These are phyloP conservation scores for Scytalopus superciliaris DNA, from an alignment of 2,113 vertebrate genomes.

Conservation along the genomic window DNA sequence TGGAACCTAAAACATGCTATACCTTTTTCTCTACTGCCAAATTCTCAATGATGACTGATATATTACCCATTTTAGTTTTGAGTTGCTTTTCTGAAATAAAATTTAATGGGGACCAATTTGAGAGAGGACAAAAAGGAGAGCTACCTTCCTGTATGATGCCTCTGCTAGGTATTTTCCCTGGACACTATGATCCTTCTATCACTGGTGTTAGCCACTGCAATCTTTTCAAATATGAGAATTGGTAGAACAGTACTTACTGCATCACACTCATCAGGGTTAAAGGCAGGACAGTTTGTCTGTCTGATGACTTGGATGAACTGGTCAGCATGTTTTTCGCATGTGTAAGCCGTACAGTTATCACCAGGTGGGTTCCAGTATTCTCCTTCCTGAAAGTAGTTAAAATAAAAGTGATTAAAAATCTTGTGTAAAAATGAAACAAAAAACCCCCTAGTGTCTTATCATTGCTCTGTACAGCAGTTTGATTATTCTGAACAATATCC, in stretches of 20 bases:
- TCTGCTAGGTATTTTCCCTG: neutral
- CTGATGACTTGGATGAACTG: constrained; percentile 20
- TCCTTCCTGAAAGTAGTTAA: constrained; percentile 58
- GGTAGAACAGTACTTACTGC: constrained; percentile 47
- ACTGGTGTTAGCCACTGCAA: neutral
- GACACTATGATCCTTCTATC: neutral
- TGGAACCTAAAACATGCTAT: neutral
- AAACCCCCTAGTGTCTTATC: neutral
- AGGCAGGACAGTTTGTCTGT: constrained; percentile 32
- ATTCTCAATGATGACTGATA: neutral
- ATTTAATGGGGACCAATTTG: neutral
- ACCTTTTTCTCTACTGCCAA: neutral
- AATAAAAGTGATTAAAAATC: neutral
- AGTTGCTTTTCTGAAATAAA: neutral
- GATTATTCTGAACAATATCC: neutral
- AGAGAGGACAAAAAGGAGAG: neutral
- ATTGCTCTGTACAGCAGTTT: neutral
- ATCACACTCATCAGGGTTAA: constrained; percentile 15
- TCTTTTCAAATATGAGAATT: neutral
- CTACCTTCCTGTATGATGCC: neutral
- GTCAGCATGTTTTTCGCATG: constrained; percentile 51
- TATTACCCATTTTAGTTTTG: neutral
- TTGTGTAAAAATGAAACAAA: neutral
- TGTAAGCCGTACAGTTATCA: constrained; percentile 58
- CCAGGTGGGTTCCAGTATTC: constrained; percentile 46